These are phyloP conservation scores for Eulemur albifrons DNA, from an alignment of 2,797 vertebrate species.

Conservation along the genomic window DNA sequence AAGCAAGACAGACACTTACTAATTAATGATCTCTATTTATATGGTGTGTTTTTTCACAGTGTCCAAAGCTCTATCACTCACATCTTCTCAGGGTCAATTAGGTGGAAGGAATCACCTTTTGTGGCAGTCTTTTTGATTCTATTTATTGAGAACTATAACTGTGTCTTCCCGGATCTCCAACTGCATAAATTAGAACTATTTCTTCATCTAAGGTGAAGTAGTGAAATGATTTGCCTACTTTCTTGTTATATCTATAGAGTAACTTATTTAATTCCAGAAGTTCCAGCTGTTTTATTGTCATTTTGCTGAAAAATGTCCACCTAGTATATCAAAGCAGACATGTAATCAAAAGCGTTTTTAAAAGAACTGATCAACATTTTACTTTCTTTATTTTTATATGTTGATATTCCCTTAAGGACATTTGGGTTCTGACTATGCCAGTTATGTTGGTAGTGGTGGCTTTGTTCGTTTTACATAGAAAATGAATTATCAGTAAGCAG, in stretches of 20 bases:
- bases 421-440: neutral
- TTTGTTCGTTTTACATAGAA: constrained; percentile 6
- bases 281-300: neutral
- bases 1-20: neutral
- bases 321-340: neutral
- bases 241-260: neutral
- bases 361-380: neutral
- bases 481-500: neutral
- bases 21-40: neutral
- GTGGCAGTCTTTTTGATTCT: neutral
- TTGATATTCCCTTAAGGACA: neutral
- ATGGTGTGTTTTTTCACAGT: neutral
- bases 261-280: neutral
- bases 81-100: neutral
- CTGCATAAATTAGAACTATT: neutral
- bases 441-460: neutral
- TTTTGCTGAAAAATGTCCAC: constrained; percentile 3
- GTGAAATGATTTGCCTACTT: neutral
- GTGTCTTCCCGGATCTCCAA: neutral
- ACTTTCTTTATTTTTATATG: neutral
- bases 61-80: neutral
- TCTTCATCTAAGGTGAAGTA: neutral
- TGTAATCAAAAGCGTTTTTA: neutral
- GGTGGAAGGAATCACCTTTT: neutral
- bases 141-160: neutral